Conservation (phyloP, 2,888 invertebrate genomes). For the Euzophera pinguis region DNA sequence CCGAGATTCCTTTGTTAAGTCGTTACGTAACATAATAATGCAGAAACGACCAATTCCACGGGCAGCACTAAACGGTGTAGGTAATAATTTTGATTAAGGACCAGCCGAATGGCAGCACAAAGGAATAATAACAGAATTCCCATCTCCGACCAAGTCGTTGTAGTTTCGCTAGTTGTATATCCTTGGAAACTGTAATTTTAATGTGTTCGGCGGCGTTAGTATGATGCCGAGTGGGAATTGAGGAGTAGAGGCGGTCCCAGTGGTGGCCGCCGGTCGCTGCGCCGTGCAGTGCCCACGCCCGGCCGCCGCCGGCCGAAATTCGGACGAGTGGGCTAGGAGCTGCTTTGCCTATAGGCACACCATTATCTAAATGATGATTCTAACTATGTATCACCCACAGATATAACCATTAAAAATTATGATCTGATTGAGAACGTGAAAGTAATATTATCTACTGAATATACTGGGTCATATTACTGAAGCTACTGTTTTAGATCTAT, state of each 20-base stretch:
- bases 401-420: no score
- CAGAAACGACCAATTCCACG: slow-evolving; percentile 42
- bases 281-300: slow-evolving; percentile 30
- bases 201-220: slow-evolving; percentile 67
- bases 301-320: slow-evolving; percentile 10
- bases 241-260: slow-evolving; percentile 44
- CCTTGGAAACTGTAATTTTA: slow-evolving; percentile 76
- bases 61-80: slow-evolving; percentile 47
- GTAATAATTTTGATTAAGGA: slow-evolving; percentile 74
- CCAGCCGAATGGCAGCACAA: slow-evolving; percentile 54
- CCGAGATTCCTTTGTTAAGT: slow-evolving; percentile 24
- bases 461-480: no score
- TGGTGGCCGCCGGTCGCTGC: slow-evolving; percentile 33
- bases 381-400: no score
- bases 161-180: slow-evolving; percentile 56
- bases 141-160: slow-evolving; percentile 61
- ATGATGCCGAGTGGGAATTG: slow-evolving; percentile 55
- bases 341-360: no score
- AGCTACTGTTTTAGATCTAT: no score
- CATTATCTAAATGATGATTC: no score
- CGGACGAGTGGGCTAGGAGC: background rate
- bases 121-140: slow-evolving; percentile 72
- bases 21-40: slow-evolving; percentile 33
- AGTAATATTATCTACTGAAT: no score
- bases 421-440: no score